Percentiles rank a stretch among this genome's conserved stretches.
Conservation (phyloP, 2,113 vertebrate species). For the Notothenia coriiceps region DNA sequence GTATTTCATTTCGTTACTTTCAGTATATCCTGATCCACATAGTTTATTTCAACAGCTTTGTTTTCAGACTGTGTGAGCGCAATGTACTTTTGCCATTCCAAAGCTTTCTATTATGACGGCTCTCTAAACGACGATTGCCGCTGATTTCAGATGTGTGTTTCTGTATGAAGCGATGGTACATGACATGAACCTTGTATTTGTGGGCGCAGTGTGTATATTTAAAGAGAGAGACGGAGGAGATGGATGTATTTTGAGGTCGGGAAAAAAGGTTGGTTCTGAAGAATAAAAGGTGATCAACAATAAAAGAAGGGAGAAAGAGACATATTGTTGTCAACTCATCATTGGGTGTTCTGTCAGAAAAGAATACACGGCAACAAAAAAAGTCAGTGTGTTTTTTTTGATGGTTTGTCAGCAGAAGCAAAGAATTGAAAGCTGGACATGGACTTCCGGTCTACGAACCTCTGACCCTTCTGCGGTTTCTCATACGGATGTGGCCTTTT, state of each 20-base stretch:
- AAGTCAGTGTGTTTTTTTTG: slow-evolving; percentile 23
- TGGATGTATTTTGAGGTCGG: slow-evolving; percentile 57
- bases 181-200: slow-evolving; percentile 82
- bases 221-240: slow-evolving; percentile 49
- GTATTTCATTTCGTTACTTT: slow-evolving; percentile 56
- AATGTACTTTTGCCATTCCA: slow-evolving; percentile 79
- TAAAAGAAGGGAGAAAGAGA: slow-evolving; percentile 65
- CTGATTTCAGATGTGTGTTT: slow-evolving; percentile 71
- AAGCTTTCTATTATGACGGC: slow-evolving; percentile 62
- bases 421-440: slow-evolving; percentile 38
- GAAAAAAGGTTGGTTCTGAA: slow-evolving; percentile 49
- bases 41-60: slow-evolving; percentile 41
- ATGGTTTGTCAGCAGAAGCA: slow-evolving; percentile 56
- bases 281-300: slow-evolving; percentile 68
- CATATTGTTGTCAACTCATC: slow-evolving; percentile 44
- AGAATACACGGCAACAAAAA: slow-evolving; percentile 4
- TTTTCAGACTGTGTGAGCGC: slow-evolving; percentile 61
- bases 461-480: slow-evolving; percentile 55
- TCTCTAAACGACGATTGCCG: slow-evolving; percentile 25
- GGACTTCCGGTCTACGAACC: slow-evolving; percentile 55
- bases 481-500: slow-evolving; percentile 43
- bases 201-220: slow-evolving; percentile 70
- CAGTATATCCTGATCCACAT: slow-evolving; percentile 20
- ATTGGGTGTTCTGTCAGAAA: slow-evolving; percentile 30
- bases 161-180: slow-evolving; percentile 79